These are phyloP conservation scores for Cataglyphis altisquamis DNA, from an alignment of 2,888 invertebrate species.

Conservation along the genomic window DNA sequence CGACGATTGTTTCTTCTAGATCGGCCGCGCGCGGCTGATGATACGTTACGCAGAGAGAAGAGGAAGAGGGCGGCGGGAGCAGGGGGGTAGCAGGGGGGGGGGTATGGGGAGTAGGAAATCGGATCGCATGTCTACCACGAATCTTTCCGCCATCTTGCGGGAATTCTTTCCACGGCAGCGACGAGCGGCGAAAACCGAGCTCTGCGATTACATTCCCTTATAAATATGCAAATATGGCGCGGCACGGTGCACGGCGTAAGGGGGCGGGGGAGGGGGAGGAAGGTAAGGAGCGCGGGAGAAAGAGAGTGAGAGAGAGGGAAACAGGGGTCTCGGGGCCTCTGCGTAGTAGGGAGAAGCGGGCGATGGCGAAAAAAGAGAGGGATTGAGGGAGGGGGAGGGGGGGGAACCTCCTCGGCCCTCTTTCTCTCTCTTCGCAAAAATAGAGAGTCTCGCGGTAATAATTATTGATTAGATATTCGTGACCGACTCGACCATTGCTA, in stretches of 20 bases:
- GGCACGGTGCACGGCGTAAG: constrained; percentile 72
- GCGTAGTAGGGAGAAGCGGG: constrained; percentile 49
- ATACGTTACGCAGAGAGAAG: constrained; percentile 72
- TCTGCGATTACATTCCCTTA: constrained; percentile 86
- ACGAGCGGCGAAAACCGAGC: constrained; percentile 85
- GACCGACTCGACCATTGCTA: constrained; percentile 78
- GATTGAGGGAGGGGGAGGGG: constrained; percentile 17
- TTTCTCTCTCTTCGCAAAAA: constrained; percentile 75
- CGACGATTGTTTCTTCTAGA: constrained; percentile 79
- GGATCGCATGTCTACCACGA: constrained; percentile 86
- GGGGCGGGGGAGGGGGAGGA: constrained; percentile 66
- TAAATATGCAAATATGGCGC: constrained; percentile 85
- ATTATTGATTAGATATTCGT: constrained; percentile 85
- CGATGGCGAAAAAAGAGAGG: constrained; percentile 41
- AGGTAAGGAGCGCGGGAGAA: constrained; percentile 45
- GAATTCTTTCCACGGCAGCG: constrained; percentile 81
- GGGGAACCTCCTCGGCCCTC: not conserved
- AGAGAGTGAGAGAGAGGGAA: constrained; percentile 56
- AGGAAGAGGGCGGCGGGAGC: constrained; percentile 55
- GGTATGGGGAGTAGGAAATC: constrained; percentile 78
- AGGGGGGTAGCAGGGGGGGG: not conserved
- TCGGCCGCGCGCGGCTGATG: constrained; percentile 73
- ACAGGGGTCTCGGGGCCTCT: constrained; percentile 67
- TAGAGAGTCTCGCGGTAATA: constrained; percentile 83
- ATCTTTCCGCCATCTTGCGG: constrained; percentile 85